Base-by-base conservation (phyloP, 2,888 invertebrate genomes). In the Himalopsyche kuldschensis region DNA sequence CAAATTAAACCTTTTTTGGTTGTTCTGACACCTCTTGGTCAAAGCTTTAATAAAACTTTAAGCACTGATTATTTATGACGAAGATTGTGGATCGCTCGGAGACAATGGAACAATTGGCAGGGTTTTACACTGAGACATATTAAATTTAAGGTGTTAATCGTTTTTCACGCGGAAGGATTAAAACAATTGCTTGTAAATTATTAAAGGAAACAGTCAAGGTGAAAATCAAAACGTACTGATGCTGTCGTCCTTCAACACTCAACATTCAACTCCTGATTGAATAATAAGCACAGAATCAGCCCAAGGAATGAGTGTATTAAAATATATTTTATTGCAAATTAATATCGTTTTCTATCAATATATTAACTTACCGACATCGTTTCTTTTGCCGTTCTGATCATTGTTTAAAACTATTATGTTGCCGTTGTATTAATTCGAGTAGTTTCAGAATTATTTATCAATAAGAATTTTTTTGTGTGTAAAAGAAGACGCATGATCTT, bases 201-300 rank as follows among this genome's bases (percentile, higher is more conserved):
- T 55, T 69, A 75, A 69, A 82, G 84, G 84, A 84, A 84, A 79
- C 81, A 79, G 46, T 63, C 84, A 81, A 84, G 84, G 84, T 75
- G 55, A 55, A 55, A 55, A 55, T 24, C 55, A 55, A 55, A 55
- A 55, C 20, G 55, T 55, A 6, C 20, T 24, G 55, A 55, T 55
- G 55, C 75, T 24, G 76, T 41, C 27, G 81, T 81, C 81, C 81
- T 75, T 81, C 76, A 30, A 20, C 77, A 20, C 6, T 55, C n/a
- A 15, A 55, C 55, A 24, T 24, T 20, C 55, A 20, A 55, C 55
- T 55, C 55, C 55, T 55, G 55, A 55, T 24, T 55, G 2, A 55
- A 55, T 41, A 55, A 20, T 24, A 55, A 55, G 20, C 20, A 55
- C 55, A 55, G 55, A 55, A 20, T 24, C 55, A 55, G n/a, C 8